Evolutionary conservation across 2,888 invertebrate species (phyloP).

Genomic region (Zhuqinia jingwanae): DNA sequence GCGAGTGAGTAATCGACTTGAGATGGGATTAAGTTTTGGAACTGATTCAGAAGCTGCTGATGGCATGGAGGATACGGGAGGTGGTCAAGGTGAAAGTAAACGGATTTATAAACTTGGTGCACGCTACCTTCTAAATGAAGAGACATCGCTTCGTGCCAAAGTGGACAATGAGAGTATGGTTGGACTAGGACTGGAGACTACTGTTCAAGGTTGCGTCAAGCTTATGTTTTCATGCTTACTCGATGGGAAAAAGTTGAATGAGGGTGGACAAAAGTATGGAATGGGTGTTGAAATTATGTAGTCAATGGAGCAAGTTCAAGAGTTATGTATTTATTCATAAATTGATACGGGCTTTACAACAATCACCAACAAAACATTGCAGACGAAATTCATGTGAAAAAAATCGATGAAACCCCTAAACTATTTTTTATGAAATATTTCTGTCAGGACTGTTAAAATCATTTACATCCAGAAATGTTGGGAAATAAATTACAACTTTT

Average conservation of each 20-base stretch:
- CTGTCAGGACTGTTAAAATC: no score
- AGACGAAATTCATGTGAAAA: slow-evolving; percentile 25
- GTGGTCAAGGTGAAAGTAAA: not conserved
- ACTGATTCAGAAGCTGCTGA: slow-evolving; percentile 5
- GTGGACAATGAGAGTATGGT: slow-evolving; percentile 59
- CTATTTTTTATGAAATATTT: no score
- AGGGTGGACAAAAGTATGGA: slow-evolving; percentile 50
- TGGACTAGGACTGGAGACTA: slow-evolving; percentile 40
- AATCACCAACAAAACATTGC: not conserved
- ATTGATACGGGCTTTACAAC: not conserved
- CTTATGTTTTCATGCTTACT: slow-evolving; percentile 59
- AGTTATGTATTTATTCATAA: slow-evolving; percentile 86
- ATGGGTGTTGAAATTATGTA: slow-evolving; percentile 57
- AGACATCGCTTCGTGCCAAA: slow-evolving; percentile 45
- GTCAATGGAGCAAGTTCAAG: not conserved
- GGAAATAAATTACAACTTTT: no score
- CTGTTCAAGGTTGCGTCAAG: slow-evolving; percentile 53
- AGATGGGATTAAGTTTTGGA: slow-evolving; percentile 62
- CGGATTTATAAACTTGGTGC: slow-evolving; percentile 51
- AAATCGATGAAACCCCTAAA: no score
- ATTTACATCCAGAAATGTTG: no score
- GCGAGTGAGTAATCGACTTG: slow-evolving; percentile 59
- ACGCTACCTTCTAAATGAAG: slow-evolving; percentile 46
- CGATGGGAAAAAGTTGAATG: slow-evolving; percentile 49
- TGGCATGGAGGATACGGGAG: no score